Evolutionary conservation across 92 coral and sea anemone genomes (phyloP), one percentile per base, ranked within the genome.

Genomic region (Virgularia gustaviana): DNA sequence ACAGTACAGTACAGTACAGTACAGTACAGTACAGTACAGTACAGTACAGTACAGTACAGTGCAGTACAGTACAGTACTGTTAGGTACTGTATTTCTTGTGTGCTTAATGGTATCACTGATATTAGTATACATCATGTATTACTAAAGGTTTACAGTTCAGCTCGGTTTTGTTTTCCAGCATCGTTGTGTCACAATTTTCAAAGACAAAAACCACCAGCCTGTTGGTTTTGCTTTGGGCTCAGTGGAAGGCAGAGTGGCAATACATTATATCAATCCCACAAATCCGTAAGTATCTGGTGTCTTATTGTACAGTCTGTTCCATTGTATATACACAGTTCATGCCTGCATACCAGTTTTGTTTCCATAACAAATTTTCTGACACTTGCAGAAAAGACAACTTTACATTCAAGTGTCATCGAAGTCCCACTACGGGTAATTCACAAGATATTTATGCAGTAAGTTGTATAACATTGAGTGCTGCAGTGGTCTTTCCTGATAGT

Each of bases 191-290:
- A 92, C 92, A 42, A 92, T 92, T 56, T 92, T 92, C 71, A 87
- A 80, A 74, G 98, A 92, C 58, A 92, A 89, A 72, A 92, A 89
- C 71, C 83, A 83, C 25, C 89, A 84, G 38, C 96, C 98, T 2
- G 96, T 87, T 34, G 98, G 98, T 32, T 89, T 92, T 85, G 98
- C 98, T 6, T 80, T 92, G 24, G 98, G 98, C 18, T 92, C 98
- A 15, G 98, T 92, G 19, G 98, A 92, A 53, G 98, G 98, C 64
- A 79, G 98, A 80, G 98, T 92, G 9, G 98, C 98, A 0, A 89
- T 92, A 61, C 92, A 92, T 28, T 92, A 79, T 49, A 92, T 92
- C 55, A 88, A 88, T 38, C 98, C 98, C 53, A 86, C 77, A 57
- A 89, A 84, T 51, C 92, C 98, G 98, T 92, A 84, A 89, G 98